phyloP scores from a whole-genome alignment of 2,888 invertebrate genomes.

The Loripinus fragilis region DNA sequence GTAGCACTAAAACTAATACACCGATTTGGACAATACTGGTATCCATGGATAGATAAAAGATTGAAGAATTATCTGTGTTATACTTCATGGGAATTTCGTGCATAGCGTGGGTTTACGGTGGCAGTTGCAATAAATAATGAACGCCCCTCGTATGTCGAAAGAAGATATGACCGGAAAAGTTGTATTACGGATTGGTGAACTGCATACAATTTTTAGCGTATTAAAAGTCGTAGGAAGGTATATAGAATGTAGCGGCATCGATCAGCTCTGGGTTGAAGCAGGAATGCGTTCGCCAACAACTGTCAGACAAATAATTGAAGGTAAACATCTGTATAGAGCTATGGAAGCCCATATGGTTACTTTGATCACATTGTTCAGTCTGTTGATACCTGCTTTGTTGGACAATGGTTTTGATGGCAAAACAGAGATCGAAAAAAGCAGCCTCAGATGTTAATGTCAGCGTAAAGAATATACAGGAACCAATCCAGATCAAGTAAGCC shows the following conservation, averaged over 20 bases:
- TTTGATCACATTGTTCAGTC: conserved; percentile 7
- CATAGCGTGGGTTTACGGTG: too few species aligned
- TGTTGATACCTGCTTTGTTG: conserved; percentile 7
- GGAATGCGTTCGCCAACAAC: conserved; percentile 14
- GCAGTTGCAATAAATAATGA: too few species aligned
- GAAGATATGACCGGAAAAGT: conserved; percentile 1
- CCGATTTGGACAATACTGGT: too few species aligned
- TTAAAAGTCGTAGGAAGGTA: conserved; percentile 8
- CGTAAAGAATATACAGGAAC: background rate
- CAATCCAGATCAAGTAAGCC: background rate
- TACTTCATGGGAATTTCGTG: too few species aligned
- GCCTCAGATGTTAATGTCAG: background rate
- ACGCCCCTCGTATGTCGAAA: too few species aligned
- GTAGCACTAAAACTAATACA: too few species aligned
- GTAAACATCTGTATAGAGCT: conserved; percentile 7
- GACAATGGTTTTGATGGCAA: conserved; percentile 13
- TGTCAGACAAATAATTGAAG: conserved; percentile 9
- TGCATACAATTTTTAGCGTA: conserved; percentile 1
- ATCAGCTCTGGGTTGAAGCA: conserved; percentile 19
- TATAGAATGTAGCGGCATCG: conserved; percentile 14
- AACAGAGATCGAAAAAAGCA: background rate
- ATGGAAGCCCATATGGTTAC: conserved; percentile 16
- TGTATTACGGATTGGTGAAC: conserved; percentile 5
- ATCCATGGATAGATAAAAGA: too few species aligned
- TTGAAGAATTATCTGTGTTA: too few species aligned